Conservation (phyloP, 1,140 invertebrate genomes). For the Scaptodrosophila lebanonensis region DNA sequence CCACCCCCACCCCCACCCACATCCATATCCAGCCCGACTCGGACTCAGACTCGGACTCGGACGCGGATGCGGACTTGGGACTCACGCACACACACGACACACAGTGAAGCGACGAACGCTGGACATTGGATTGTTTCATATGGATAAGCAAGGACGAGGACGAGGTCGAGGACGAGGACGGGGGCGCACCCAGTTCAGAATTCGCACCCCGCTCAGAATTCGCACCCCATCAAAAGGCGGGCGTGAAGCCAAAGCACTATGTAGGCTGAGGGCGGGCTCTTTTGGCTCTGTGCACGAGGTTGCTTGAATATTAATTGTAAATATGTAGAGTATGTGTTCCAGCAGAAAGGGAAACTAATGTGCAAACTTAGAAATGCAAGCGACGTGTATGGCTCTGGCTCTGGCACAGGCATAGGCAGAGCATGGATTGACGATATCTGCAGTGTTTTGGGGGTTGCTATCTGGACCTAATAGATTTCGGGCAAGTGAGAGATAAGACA, state of each 20-base stretch:
- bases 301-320: constrained; percentile 74
- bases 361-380: constrained; percentile 72
- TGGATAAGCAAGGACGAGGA: no score
- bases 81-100: no score
- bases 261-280: constrained; percentile 13
- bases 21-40: constrained; percentile 10
- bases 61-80: constrained; percentile 1
- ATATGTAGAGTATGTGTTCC: constrained; percentile 41
- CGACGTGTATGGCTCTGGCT: constrained; percentile 54
- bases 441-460: constrained; percentile 13
- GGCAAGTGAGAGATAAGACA: constrained; percentile 44
- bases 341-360: constrained; percentile 54
- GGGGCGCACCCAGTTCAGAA: constrained; percentile 26
- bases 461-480: constrained; percentile 60
- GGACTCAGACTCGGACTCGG: constrained; percentile 3
- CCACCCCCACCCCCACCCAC: no score
- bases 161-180: background rate
- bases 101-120: no score
- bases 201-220: constrained; percentile 66
- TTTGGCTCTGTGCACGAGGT: constrained; percentile 46
- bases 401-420: background rate
- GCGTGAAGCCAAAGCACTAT: constrained; percentile 54
- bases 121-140: constrained; percentile 10
- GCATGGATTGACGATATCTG: constrained; percentile 20
- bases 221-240: constrained; percentile 70